These are phyloP conservation scores for Phaetusa simplex DNA, from an alignment of 2,113 vertebrate genomes.

Conservation along the genomic window DNA sequence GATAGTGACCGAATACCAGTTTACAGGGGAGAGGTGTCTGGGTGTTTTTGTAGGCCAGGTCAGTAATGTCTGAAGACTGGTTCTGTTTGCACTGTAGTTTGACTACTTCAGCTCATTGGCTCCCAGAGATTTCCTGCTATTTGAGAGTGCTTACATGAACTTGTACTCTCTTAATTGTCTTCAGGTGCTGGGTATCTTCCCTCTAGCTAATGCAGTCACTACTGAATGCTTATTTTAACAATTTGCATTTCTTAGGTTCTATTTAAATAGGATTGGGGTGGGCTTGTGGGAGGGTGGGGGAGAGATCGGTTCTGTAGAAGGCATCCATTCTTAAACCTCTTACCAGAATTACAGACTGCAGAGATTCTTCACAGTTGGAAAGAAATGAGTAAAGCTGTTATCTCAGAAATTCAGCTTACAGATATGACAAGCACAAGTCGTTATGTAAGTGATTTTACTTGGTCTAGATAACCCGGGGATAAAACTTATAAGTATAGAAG, in stretches of 20 bases:
- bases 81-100: not conserved
- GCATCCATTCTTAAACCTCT: slow-evolving; percentile 52
- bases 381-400: slow-evolving; percentile 69
- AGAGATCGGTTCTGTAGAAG: slow-evolving; percentile 34
- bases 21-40: not conserved
- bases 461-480: slow-evolving; percentile 59
- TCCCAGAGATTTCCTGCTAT: not conserved
- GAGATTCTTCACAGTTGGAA: slow-evolving; percentile 66
- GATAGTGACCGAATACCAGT: not conserved
- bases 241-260: slow-evolving; percentile 37
- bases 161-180: not conserved
- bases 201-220: not conserved
- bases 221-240: slow-evolving; percentile 10
- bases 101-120: not conserved
- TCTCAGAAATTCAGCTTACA: slow-evolving; percentile 69
- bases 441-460: slow-evolving; percentile 65
- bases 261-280: slow-evolving; percentile 43
- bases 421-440: slow-evolving; percentile 51
- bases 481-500: not conserved
- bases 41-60: not conserved
- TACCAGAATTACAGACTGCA: slow-evolving; percentile 62
- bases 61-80: not conserved
- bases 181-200: not conserved
- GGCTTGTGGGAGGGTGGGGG: slow-evolving; percentile 31
- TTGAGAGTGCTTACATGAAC: not conserved